Evolutionary conservation across 2,113 vertebrate species (phyloP).

Genomic region (Centropus unirufus): DNA sequence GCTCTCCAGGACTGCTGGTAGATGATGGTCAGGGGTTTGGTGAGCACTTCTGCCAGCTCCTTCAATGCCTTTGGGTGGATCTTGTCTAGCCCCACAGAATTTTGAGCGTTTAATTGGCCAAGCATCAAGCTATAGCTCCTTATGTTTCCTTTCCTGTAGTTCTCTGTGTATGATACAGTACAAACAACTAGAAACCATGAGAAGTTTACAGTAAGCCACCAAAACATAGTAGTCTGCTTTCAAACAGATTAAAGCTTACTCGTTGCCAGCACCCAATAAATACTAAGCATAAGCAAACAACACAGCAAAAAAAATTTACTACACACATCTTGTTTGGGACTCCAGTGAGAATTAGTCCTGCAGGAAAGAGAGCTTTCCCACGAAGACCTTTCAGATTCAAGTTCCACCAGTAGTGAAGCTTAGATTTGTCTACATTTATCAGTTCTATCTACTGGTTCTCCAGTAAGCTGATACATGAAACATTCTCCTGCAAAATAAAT

Average conservation of each 20-base stretch:
- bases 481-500: background rate
- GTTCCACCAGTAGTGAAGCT: background rate
- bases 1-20: background rate
- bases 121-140: background rate
- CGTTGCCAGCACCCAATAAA: background rate
- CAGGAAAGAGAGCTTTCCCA: background rate
- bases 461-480: background rate
- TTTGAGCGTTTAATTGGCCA: no score
- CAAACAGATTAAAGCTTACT: background rate
- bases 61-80: no score
- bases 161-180: background rate
- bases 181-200: background rate
- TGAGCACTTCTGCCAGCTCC: no score
- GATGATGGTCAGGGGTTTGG: no score
- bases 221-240: background rate
- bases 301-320: background rate
- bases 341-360: background rate
- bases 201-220: background rate
- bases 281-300: background rate
- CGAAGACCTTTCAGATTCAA: background rate
- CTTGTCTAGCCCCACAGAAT: no score
- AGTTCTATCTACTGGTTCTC: background rate
- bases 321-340: background rate
- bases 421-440: background rate
- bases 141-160: background rate